Evolutionary conservation across 2,888 invertebrate species (phyloP).

Genomic region (Lasioglossum malachurum): DNA sequence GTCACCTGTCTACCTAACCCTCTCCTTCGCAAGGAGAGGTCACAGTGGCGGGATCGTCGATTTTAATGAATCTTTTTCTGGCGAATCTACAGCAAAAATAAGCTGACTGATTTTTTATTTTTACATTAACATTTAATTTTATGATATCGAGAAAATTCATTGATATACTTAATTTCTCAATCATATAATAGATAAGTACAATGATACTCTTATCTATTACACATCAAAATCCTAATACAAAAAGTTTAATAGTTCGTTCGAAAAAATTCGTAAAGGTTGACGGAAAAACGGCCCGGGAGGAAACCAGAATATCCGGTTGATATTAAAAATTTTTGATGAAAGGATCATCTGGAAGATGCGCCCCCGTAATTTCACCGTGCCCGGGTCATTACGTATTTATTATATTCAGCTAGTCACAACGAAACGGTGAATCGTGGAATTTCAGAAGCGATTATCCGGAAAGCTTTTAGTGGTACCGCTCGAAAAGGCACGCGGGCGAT

Average conservation of each 20-base stretch:
- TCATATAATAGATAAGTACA: too few relatives aligned
- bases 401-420: not conserved
- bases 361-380: not conserved
- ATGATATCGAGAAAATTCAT: too few relatives aligned
- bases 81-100: too few relatives aligned
- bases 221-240: not conserved
- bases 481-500: slow-evolving; percentile 37
- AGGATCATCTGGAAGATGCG: not conserved
- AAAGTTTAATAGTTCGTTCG: not conserved
- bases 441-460: slow-evolving; percentile 26
- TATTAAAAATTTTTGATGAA: not conserved
- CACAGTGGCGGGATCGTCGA: too few relatives aligned
- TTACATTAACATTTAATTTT: too few relatives aligned
- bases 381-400: not conserved
- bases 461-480: slow-evolving; percentile 40
- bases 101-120: too few relatives aligned
- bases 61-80: too few relatives aligned
- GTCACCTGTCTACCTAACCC: too few relatives aligned
- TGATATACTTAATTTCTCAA: too few relatives aligned
- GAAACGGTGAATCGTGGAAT: slow-evolving; percentile 23
- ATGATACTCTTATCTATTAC: too few relatives aligned
- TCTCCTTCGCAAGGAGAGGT: too few relatives aligned
- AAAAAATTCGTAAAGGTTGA: not conserved
- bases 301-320: not conserved
- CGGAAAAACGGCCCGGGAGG: not conserved